Evolutionary conservation across 2,888 invertebrate genomes (phyloP), one percentile per base, ranked within the genome.

Genomic region (Neelides folsomi): DNA sequence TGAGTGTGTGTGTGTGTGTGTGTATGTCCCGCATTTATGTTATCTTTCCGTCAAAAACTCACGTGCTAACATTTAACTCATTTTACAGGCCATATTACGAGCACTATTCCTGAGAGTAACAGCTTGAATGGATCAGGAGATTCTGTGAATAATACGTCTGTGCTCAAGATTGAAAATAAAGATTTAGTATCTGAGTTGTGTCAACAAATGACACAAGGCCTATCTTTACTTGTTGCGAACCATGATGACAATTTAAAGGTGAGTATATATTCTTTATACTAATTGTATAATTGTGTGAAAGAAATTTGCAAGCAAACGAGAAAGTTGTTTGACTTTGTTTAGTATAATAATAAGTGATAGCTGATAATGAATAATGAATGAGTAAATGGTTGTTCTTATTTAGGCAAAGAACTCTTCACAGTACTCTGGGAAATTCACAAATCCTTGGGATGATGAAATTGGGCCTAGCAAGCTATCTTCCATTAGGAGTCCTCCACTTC

Each of bases 21-120:
- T n/a, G n/a, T n/a, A n/a, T n/a, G n/a, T n/a, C n/a, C n/a, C n/a
- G 27, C 27, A 27, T 27, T 27, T 27, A 3, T 27, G 27, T 27
- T 27, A 27, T 18, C 19, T 20, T 38, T 18, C 12, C n/a, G 43
- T 15, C 13, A 45, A 45, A 20, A 9, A 20, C 13, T 18, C 13
- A 47, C 13, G 13, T 47, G 15, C n/a, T 16, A n/a, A 15, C 19
- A 13, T 13, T 19, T 13, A 27, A 5, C 16, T n/a, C 36, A 42
- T 43, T 57, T 72, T 66, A 67, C 76, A 72, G 84, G 83, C 57
- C 27, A 27, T 27, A 82, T 27, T 27, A 27, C 27, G 27, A 27
- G 83, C 64, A 82, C 85, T 39, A 85, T 86, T 68, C 82, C 83
- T 15, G 86, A 86, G 71, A 76, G 79, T 56, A 76, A 75, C 55